These are phyloP conservation scores for Eulemur albifrons DNA, from an alignment of 2,797 vertebrate species.

Conservation along the genomic window DNA sequence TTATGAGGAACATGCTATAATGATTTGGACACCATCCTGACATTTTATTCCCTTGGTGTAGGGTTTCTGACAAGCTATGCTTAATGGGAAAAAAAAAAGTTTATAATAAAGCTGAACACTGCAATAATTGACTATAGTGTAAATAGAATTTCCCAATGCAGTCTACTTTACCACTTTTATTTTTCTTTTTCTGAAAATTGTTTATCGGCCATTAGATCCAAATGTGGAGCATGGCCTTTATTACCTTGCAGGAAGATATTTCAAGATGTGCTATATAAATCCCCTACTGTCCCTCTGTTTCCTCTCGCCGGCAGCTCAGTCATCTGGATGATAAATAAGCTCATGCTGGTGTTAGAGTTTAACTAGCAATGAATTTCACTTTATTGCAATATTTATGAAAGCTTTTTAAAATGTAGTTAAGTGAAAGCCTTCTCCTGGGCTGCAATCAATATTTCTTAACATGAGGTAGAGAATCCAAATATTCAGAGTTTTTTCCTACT, in stretches of 20 bases:
- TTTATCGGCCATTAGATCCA: slow-evolving; percentile 78
- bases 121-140: slow-evolving; percentile 70
- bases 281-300: slow-evolving; percentile 50
- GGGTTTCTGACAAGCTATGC: slow-evolving; percentile 71
- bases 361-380: slow-evolving; percentile 83
- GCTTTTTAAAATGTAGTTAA: slow-evolving; percentile 80
- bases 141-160: slow-evolving; percentile 75
- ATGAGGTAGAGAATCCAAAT: slow-evolving; percentile 47
- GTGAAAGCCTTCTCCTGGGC: slow-evolving; percentile 67
- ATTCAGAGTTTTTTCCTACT: slow-evolving; percentile 45
- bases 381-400: slow-evolving; percentile 85
- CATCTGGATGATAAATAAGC: slow-evolving; percentile 81
- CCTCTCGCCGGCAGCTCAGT: slow-evolving; percentile 68
- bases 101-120: slow-evolving; percentile 73
- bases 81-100: slow-evolving; percentile 63
- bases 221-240: slow-evolving; percentile 76
- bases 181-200: slow-evolving; percentile 70
- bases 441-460: slow-evolving; percentile 79
- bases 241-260: slow-evolving; percentile 78
- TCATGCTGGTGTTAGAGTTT: slow-evolving; percentile 74
- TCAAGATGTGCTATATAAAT: slow-evolving; percentile 80
- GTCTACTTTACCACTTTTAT: slow-evolving; percentile 63
- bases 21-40: slow-evolving; percentile 75
- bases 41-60: slow-evolving; percentile 72
- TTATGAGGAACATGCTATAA: slow-evolving; percentile 66